phyloP scores from a whole-genome alignment of 1,140 invertebrate genomes.

The Nymphalis io region DNA sequence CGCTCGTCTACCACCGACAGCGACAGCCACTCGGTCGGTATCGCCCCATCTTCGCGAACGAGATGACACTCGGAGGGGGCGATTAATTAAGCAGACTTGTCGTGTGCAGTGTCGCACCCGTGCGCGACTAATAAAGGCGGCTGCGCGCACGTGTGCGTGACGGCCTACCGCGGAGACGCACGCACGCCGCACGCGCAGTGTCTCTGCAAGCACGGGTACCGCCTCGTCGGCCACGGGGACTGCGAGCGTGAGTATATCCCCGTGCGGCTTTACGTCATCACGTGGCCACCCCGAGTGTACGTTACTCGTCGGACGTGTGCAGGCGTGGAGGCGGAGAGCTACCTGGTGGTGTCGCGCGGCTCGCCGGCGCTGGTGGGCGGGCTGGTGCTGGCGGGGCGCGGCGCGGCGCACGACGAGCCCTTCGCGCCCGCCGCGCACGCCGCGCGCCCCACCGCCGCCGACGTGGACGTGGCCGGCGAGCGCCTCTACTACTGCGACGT shows the following conservation, averaged over 20 bases:
- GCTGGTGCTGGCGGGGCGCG: slow-evolving; percentile 32
- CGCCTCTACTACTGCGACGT: slow-evolving; percentile 87
- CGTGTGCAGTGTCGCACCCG: slow-evolving; percentile 83
- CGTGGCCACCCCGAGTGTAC: no score
- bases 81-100: not conserved
- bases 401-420: slow-evolving; percentile 73
- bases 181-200: slow-evolving; percentile 82
- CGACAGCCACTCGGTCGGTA: slow-evolving; percentile 84
- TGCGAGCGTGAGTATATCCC: slow-evolving; percentile 82
- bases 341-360: slow-evolving; percentile 61
- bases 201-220: slow-evolving; percentile 86
- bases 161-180: slow-evolving; percentile 41
- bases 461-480: slow-evolving; percentile 84
- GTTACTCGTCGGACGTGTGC: no score
- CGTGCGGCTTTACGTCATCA: no score
- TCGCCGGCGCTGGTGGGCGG: slow-evolving; percentile 27
- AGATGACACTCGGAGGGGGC: not conserved
- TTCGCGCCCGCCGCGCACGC: slow-evolving; percentile 86
- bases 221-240: slow-evolving; percentile 79
- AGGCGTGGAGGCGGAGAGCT: slow-evolving; percentile 55
- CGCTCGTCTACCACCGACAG: slow-evolving; percentile 87
- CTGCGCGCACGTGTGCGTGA: slow-evolving; percentile 88
- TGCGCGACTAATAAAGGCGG: slow-evolving; percentile 86
- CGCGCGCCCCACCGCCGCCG: slow-evolving; percentile 84
- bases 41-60: not conserved